Evolutionary conservation across 2,113 vertebrate genomes (phyloP).

Genomic region (Poecile atricapillus): DNA sequence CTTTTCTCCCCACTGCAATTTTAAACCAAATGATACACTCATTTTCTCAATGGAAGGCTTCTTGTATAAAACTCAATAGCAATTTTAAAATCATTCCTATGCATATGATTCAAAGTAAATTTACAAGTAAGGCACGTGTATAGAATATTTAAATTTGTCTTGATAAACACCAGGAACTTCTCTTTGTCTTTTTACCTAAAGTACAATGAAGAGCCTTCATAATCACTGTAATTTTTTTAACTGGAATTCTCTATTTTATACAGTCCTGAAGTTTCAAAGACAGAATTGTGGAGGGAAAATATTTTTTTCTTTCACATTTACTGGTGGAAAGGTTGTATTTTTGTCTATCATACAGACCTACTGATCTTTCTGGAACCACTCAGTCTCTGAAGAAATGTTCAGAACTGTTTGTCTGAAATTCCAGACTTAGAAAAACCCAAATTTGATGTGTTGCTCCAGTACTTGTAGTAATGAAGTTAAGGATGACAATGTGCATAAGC

Average conservation of each 20-base stretch:
- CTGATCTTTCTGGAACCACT: neutral
- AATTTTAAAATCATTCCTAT: neutral
- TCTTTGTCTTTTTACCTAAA: neutral
- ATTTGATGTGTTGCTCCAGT: neutral
- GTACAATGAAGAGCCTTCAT: neutral
- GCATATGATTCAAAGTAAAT: neutral
- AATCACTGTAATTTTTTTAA: neutral
- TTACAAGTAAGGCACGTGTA: neutral
- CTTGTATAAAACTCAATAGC: neutral
- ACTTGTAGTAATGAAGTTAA: neutral
- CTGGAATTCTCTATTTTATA: neutral
- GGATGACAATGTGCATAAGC: neutral
- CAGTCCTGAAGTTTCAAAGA: neutral
- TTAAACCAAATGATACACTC: neutral
- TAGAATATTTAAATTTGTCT: neutral
- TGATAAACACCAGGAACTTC: neutral
- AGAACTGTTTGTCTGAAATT: neutral
- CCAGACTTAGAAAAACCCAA: neutral
- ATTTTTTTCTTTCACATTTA: neutral
- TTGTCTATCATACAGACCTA: neutral
- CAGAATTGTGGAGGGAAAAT: neutral
- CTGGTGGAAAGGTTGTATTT: neutral
- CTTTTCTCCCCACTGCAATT: neutral
- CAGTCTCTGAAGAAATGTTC: neutral
- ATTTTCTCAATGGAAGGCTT: neutral